These are phyloP conservation scores for Cephalotes varians DNA, from an alignment of 2,888 invertebrate species.

Conservation along the genomic window DNA sequence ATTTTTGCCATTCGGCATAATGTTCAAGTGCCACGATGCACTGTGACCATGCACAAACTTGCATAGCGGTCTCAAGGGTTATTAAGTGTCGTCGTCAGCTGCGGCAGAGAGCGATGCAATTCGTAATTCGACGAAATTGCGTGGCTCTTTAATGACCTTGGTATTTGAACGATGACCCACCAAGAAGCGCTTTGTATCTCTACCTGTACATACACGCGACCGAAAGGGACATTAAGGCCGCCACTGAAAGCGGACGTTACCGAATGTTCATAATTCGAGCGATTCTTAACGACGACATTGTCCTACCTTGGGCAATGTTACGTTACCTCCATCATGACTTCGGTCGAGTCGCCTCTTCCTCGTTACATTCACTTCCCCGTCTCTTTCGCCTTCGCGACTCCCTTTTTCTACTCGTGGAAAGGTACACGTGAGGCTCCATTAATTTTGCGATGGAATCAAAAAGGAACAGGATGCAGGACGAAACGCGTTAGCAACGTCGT, in stretches of 20 bases:
- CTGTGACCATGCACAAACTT: slow-evolving; percentile 40
- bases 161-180: slow-evolving; percentile 63
- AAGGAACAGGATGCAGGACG: neutral
- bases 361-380: neutral
- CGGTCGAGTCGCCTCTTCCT: slow-evolving; percentile 34
- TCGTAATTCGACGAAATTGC: slow-evolving; percentile 73
- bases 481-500: slow-evolving; percentile 15
- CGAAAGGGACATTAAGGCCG: slow-evolving; percentile 57
- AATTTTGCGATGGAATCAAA: slow-evolving; percentile 56
- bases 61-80: slow-evolving; percentile 28
- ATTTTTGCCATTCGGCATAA: neutral
- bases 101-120: slow-evolving; percentile 57
- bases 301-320: slow-evolving; percentile 20
- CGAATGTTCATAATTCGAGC: slow-evolving; percentile 73
- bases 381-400: neutral
- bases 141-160: slow-evolving; percentile 66
- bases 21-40: slow-evolving; percentile 9
- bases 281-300: slow-evolving; percentile 71
- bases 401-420: neutral
- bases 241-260: slow-evolving; percentile 61
- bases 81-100: slow-evolving; percentile 62
- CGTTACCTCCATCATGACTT: slow-evolving; percentile 48
- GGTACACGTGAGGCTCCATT: slow-evolving; percentile 53
- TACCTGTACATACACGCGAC: slow-evolving; percentile 16
- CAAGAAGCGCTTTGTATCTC: slow-evolving; percentile 56